phyloP scores from a whole-genome alignment of 2,113 vertebrate species.

The Panthera tigris region DNA sequence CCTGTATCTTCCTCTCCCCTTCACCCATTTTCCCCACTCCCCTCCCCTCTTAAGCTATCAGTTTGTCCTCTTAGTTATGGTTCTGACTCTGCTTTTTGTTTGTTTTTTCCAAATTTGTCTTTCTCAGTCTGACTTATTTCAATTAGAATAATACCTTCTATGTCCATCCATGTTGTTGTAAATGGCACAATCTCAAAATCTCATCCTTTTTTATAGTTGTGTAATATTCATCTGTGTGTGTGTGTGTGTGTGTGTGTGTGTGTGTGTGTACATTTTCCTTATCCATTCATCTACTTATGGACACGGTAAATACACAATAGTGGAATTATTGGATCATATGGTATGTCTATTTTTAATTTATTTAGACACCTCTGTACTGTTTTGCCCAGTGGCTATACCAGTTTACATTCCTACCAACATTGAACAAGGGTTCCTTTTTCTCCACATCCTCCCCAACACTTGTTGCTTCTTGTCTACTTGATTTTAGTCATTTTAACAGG shows the following conservation, averaged over 20 bases:
- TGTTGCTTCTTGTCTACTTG: not conserved
- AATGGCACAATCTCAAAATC: too few relatives aligned
- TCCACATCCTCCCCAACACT: not conserved
- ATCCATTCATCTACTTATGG: not conserved
- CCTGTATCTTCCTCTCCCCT: not conserved
- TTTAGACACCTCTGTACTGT: not conserved
- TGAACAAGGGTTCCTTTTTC: not conserved
- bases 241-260: too few relatives aligned
- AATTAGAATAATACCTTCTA: too few relatives aligned
- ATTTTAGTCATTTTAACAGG: not conserved
- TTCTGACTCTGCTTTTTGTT: not conserved
- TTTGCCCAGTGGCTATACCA: not conserved
- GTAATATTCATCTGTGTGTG: too few relatives aligned
- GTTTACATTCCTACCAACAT: not conserved
- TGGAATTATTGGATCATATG: not conserved
- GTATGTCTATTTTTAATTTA: not conserved
- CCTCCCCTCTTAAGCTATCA: not conserved
- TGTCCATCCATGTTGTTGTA: too few relatives aligned
- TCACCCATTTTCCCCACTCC: not conserved
- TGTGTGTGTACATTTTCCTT: not conserved
- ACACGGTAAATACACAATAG: not conserved
- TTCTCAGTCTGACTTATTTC: too few relatives aligned
- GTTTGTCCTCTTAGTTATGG: not conserved
- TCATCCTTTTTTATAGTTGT: not conserved
- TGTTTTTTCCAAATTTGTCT: not conserved